phyloP scores from a whole-genome alignment of 1,140 invertebrate genomes.

The Drosophila suzukii region DNA sequence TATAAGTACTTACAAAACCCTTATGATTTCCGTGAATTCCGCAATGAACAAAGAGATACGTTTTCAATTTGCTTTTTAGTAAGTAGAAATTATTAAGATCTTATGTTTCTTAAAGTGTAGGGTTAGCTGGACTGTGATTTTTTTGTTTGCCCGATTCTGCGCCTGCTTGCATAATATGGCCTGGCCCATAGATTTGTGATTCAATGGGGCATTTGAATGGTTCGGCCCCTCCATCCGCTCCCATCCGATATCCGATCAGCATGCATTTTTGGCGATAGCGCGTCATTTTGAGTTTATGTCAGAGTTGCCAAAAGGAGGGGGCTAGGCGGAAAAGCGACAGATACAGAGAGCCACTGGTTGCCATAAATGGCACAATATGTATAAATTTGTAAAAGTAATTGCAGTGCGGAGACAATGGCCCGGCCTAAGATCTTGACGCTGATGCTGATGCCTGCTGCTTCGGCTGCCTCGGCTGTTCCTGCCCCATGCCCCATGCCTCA shows the following conservation, averaged over 20 bases:
- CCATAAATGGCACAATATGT: constrained; percentile 83
- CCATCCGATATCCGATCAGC: constrained; percentile 63
- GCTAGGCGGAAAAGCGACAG: constrained; percentile 27
- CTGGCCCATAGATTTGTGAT: constrained; percentile 71
- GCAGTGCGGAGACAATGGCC: constrained; percentile 68
- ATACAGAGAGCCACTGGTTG: constrained; percentile 64
- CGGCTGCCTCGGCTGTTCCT: not conserved
- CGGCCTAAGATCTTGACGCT: constrained; percentile 55
- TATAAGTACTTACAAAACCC: not conserved
- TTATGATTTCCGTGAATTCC: not conserved
- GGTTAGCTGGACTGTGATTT: constrained; percentile 33
- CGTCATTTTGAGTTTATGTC: constrained; percentile 78
- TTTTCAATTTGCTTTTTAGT: not conserved
- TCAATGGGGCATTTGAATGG: constrained; percentile 78
- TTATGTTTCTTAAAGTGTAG: not conserved
- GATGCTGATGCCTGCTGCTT: constrained; percentile 26
- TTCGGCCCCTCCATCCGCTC: constrained; percentile 6
- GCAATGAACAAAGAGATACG: no score
- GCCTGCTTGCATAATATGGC: constrained; percentile 68
- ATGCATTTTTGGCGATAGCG: constrained; percentile 79
- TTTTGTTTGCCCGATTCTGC: constrained; percentile 13
- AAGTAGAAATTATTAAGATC: not conserved
- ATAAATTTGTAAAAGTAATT: constrained; percentile 85
- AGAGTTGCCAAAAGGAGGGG: constrained; percentile 23
- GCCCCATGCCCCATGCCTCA: constrained; percentile 1